Base-by-base conservation (phyloP, 2,888 invertebrate species). In the Eledona agricola region DNA sequence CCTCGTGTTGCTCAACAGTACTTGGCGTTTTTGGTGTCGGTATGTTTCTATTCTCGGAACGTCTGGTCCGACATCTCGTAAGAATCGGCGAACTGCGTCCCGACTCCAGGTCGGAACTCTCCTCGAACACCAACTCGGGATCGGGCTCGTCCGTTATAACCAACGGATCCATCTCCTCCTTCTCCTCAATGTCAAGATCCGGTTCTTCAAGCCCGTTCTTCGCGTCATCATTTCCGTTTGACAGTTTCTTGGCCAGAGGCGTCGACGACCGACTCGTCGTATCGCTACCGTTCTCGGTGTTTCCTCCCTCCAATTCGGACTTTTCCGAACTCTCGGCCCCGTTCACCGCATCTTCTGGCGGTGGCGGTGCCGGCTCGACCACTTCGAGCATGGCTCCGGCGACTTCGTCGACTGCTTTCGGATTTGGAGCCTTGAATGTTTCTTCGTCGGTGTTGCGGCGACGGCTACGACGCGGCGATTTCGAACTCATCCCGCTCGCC, bases 1-100 rank as follows among this genome's bases (percentile, higher is more conserved):
- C 63, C 62, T 1, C 55, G 50, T 9, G 62, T 59, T 2, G 52
- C 49, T 63, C 67, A 3, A 59, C 11, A 0, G 60, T 32, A 58
- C 70, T 73, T n/a, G 75, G 75, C 2, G 76, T 74, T 58, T 73
- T 74, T 22, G 76, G 75, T 2, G 75, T 75, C 1, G 74, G 74
- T 10, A 74, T 66, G 45, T 74, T 73, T 7, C 74, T 58, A 1
- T 71, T 72, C 37, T 71, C 71, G 2, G 74, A 74, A 9, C 76
- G 62, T n/a, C 76, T 65, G 1, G 76, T 77, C 31, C 57, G 63
- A 47, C 76, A 75, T 31, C 76, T 43, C 13, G 26, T 51, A 15
- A 50, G 32, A 7, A 46, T 23, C 2, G 76, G 76, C 3, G 76
- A 76, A 20, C 63, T 64, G 53, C 72, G 72, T 3, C 35, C 51